Conservation (phyloP, 1,140 invertebrate genomes). For the Saccostrea cuccullata region DNA sequence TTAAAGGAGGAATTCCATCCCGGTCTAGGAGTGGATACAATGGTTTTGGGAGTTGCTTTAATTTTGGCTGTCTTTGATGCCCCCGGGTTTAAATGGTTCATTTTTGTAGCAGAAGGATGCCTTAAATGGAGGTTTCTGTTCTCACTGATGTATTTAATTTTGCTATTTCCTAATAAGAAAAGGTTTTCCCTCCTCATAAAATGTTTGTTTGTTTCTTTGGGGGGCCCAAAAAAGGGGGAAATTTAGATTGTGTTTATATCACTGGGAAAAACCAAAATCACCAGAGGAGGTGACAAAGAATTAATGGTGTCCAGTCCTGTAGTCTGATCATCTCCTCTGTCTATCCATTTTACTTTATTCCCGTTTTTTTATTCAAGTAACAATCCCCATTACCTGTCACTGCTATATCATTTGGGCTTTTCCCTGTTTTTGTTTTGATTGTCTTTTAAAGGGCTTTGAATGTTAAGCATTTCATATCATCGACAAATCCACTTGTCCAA, state of each 20-base stretch:
- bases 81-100: not conserved
- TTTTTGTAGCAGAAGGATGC: not conserved
- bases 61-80: not conserved
- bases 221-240: not conserved
- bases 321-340: not conserved
- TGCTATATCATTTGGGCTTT: not conserved
- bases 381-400: not conserved
- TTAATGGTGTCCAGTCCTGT: not conserved
- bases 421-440: not conserved
- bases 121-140: not conserved
- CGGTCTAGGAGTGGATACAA: conserved; percentile 2
- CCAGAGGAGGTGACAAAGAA: not conserved
- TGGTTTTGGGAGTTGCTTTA: not conserved
- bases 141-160: conserved; percentile 2
- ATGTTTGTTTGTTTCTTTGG: not conserved
- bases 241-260: not conserved
- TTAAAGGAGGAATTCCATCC: not conserved
- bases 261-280: not conserved
- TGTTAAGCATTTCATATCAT: not conserved
- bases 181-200: not conserved
- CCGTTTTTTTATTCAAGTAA: not conserved
- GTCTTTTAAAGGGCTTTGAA: not conserved
- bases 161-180: not conserved
- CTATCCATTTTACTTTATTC: not conserved
- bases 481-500: not conserved